These are phyloP conservation scores for Argyresthia goedartella DNA, from an alignment of 2,888 invertebrate species.

Conservation along the genomic window DNA sequence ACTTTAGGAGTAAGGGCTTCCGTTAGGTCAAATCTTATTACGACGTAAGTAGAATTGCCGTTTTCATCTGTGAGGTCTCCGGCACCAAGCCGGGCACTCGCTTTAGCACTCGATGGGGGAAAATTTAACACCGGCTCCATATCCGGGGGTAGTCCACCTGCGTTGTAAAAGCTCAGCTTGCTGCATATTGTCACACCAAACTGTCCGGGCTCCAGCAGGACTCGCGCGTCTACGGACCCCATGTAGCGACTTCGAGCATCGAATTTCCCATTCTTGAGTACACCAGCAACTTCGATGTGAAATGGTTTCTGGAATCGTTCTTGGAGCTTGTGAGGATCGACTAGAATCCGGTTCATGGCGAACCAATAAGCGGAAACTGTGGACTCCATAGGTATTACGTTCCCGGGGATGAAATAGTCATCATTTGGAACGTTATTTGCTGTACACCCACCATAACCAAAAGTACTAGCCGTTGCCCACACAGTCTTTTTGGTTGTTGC, in stretches of 20 bases:
- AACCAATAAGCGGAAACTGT: constrained; percentile 44
- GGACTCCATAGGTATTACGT: constrained; percentile 21
- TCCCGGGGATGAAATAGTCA: constrained; percentile 38
- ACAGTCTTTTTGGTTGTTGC: constrained; percentile 30
- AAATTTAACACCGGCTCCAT: constrained; percentile 36
- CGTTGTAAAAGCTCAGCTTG: constrained; percentile 33
- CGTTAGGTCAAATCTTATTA: constrained; percentile 42
- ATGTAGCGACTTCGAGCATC: constrained; percentile 49
- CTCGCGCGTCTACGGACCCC: constrained; percentile 42
- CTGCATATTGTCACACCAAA: constrained; percentile 34
- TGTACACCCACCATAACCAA: constrained; percentile 34
- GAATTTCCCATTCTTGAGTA: constrained; percentile 42
- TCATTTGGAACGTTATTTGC: constrained; percentile 28
- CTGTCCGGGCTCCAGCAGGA: constrained; percentile 42
- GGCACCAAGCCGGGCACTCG: constrained; percentile 16
- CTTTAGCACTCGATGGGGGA: constrained; percentile 46
- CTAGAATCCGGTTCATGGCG: constrained; percentile 45
- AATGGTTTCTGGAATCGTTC: constrained; percentile 31
- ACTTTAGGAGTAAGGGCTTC: constrained; percentile 36
- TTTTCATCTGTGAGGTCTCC: constrained; percentile 29
- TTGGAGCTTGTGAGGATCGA: constrained; percentile 29
- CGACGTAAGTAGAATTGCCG: constrained; percentile 36
- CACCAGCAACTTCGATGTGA: constrained; percentile 50
- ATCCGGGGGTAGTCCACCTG: constrained; percentile 28
- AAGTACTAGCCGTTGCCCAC: constrained; percentile 41